A percentile compares a stretch with the other conserved stretches of the same genome.
Conservation (phyloP, 2,888 invertebrate species). For the Eulithis testata region DNA sequence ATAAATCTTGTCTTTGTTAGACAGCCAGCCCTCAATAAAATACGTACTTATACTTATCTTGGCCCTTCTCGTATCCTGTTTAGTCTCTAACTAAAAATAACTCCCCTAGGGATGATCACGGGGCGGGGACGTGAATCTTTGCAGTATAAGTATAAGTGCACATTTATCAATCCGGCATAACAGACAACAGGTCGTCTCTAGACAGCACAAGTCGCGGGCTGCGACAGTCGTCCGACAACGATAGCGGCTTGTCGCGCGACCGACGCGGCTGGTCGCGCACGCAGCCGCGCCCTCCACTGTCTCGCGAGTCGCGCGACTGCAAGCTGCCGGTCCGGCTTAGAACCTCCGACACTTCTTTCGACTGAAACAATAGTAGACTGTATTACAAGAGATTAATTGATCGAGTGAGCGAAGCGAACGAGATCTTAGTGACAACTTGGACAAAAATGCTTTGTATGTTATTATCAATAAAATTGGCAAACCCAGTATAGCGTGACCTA, state of each 20-base stretch:
- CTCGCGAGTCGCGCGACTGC: conserved; percentile 32
- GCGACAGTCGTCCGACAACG: conserved; percentile 40
- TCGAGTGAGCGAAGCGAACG: too few relatives aligned
- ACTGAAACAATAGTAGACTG: conserved; percentile 37
- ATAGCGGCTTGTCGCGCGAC: conserved; percentile 50
- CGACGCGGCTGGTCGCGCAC: conserved; percentile 49
- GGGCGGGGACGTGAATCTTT: not conserved
- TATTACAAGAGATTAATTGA: not conserved
- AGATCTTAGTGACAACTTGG: too few relatives aligned
- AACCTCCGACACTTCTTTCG: conserved; percentile 49
- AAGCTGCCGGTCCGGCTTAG: conserved; percentile 25
- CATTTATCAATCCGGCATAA: conserved; percentile 21
- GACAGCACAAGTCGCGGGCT: conserved; percentile 44
- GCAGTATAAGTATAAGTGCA: not conserved
- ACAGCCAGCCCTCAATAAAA: too few relatives aligned
- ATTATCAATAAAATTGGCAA: too few relatives aligned
- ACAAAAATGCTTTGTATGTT: too few relatives aligned
- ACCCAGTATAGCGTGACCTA: too few relatives aligned
- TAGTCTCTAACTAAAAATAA: too few relatives aligned
- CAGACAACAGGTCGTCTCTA: conserved; percentile 38
- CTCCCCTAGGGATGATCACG: not conserved
- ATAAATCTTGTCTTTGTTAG: too few relatives aligned
- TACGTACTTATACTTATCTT: too few relatives aligned
- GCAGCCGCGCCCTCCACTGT: conserved; percentile 41
- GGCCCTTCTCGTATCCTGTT: too few relatives aligned